Conservation (phyloP, 2,113 vertebrate species). For the Limnothrissa miodon region DNA sequence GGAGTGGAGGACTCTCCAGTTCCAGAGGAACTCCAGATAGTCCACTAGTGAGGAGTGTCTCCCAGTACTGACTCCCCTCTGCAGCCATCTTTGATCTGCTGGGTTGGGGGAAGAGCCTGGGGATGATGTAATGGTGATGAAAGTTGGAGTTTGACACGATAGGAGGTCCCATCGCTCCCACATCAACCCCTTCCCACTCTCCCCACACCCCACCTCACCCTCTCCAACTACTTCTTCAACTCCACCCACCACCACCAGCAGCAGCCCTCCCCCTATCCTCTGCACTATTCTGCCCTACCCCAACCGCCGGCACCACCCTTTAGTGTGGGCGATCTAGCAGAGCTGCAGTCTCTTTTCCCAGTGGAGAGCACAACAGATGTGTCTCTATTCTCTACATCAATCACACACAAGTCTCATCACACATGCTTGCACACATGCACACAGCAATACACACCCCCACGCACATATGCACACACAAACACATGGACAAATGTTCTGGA, state of each 20-base stretch:
- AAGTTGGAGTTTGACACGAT: not conserved
- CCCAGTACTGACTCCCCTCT: not conserved
- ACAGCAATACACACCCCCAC: not conserved
- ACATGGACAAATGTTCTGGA: not conserved
- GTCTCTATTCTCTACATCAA: not conserved
- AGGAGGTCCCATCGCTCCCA: conserved; percentile 1
- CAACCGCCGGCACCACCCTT: not conserved
- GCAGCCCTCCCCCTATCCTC: too few species aligned
- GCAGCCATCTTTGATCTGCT: not conserved
- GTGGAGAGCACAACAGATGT: not conserved
- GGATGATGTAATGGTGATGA: not conserved
- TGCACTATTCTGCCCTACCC: too few species aligned
- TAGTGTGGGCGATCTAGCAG: conserved; percentile 1
- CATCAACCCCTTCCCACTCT: not conserved
- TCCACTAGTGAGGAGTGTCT: not conserved
- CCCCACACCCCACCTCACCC: too few species aligned
- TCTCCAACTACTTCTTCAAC: too few species aligned
- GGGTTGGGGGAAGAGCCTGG: not conserved
- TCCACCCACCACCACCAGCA: too few species aligned
- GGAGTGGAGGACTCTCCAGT: not conserved
- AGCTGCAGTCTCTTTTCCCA: not conserved
- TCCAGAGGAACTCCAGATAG: not conserved
- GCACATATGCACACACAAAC: not conserved
- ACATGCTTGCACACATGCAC: too few species aligned
- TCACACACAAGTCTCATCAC: not conserved